Base-by-base conservation (phyloP, 2,797 vertebrate genomes). In the Salmo trutta region DNA sequence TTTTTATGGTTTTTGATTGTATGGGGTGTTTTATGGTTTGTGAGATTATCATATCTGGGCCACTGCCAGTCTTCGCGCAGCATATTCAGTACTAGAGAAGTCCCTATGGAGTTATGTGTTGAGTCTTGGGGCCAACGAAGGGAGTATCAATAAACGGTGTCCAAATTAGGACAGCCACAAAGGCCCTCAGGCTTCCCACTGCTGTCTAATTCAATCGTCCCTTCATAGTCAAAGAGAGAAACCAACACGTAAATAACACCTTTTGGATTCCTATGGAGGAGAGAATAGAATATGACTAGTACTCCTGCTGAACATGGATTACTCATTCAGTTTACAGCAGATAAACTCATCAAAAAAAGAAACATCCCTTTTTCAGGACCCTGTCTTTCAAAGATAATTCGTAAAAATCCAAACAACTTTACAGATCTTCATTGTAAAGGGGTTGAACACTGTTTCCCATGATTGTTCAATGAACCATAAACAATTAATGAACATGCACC, bases 271-370 rank as follows among this genome's bases (percentile, higher is more conserved):
- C 81, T 68, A 78, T 52, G 10, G 21, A 78, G 76, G 33, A 79
- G 71, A 86, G 81, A 86, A 86, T 87, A 86, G 74, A 80, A 83
- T 79, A 81, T 78, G 81, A 82, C 75, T 83, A 89, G 86, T 84
- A 81, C 79, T 24, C 79, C 77, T 5, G 10, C 76, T 2, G 79
- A 84, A 81, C 72, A 73, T 80, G 85, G 89, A 90, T 89, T 88
- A 88, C 84, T 85, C 47, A 82, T 77, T 68, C 77, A 81, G 83
- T 87, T 88, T 80, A 74, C 80, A 84, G 91, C 85, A 68, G 84
- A 72, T 86, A 1, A 31, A 31, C 31, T 31, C 31, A 31, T 31
- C 31, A 31, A 31, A 31, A 31, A 31, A 31, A 31, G 4, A 31
- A 31, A 31, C 31, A 1, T 31, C 31, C 31, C 31, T 5, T 31